Base-by-base conservation (phyloP, 2,888 invertebrate genomes). In the Trichopoda pennipes region DNA sequence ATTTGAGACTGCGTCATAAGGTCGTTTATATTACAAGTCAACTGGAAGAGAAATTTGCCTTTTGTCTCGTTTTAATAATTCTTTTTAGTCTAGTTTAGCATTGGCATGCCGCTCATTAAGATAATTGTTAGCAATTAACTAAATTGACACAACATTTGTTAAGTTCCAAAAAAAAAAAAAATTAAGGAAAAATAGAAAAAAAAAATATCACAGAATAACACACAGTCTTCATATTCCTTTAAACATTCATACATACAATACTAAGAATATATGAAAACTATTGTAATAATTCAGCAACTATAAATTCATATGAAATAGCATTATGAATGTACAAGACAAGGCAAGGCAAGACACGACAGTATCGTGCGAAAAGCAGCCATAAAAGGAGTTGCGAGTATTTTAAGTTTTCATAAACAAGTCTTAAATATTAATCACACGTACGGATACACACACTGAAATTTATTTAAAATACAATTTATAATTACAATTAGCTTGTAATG, bases 61-160 rank as follows among this genome's bases (percentile, higher is more conserved):
- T 80, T 77, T 55, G 61, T 53, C 70, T 80, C 63, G 44, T 58
- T 69, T 70, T 77, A 66, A 56, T 81, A 79, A 55, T 70, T 80
- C 38, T 74, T 64, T 56, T 23, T 78, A 32, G 77, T 16, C 68
- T 63, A 75, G 66, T 51, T 72, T 68, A 72, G 72, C 76, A 82
- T 79, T 75, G 77, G 75, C 68, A 79, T 58, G 77, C 88, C 86
- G 88, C 89, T 90, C 89, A 90, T 89, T 89, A 88, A 88, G 90
- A 89, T 90, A 89, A 89, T 89, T 89, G 90, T 86, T 86, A 87
- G 89, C 89, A 89, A 89, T 89, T 89, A 89, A 88, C 90, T 88
- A 89, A 89, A 89, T 89, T 89, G 89, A 88, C 86, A 87, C 86
- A 87, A 86, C 89, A 89, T 89, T 89, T 89, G 89, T 88, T 81